Conservation (phyloP, 2,113 vertebrate species). For the Oreotrochilus melanogaster region DNA sequence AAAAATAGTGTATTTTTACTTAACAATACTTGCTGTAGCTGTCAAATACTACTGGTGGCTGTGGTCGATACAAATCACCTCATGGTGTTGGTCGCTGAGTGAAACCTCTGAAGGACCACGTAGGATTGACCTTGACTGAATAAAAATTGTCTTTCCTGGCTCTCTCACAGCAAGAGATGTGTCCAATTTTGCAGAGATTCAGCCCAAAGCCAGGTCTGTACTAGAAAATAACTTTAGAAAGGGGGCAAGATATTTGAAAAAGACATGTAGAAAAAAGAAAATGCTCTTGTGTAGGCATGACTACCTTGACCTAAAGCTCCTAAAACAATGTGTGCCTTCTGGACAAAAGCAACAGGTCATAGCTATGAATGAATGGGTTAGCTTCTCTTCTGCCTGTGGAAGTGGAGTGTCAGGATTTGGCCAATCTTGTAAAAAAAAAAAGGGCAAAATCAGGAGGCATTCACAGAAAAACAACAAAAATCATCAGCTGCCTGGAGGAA, state of each 20-base stretch:
- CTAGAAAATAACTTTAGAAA: not conserved
- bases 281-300: not conserved
- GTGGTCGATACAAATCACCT: not conserved
- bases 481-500: not conserved
- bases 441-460: not conserved
- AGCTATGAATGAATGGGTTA: not conserved
- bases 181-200: not conserved
- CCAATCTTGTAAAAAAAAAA: not conserved
- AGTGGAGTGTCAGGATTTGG: not conserved
- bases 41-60: not conserved
- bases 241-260: not conserved
- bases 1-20: not conserved
- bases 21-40: not conserved
- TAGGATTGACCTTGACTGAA: not conserved
- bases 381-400: not conserved
- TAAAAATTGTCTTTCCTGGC: not conserved
- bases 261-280: not conserved
- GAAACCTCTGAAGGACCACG: not conserved
- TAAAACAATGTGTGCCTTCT: not conserved
- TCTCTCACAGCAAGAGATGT: not conserved
- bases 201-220: not conserved
- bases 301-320: not conserved
- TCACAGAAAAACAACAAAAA: not conserved
- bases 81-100: not conserved
- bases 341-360: not conserved